phyloP scores from a whole-genome alignment of 2,113 vertebrate species.

The Rhabdornis inornatus region DNA sequence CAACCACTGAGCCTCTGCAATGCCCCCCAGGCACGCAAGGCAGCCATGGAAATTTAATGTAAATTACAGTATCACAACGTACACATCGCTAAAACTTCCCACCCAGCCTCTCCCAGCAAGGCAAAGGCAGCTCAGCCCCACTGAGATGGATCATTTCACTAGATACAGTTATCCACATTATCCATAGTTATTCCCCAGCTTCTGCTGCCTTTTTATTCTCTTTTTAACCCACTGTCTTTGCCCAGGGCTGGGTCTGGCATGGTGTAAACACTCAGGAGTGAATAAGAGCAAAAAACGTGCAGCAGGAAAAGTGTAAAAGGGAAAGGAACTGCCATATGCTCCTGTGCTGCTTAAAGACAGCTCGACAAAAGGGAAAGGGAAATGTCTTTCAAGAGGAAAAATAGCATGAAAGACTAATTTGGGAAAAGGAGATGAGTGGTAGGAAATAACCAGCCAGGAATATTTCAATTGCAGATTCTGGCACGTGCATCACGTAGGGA shows the following conservation, averaged over 20 bases:
- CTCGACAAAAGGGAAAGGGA: neutral
- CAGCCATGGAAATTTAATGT: neutral
- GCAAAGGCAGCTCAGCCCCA: neutral
- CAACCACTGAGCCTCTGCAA: neutral
- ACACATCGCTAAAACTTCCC: neutral
- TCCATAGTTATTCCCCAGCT: neutral
- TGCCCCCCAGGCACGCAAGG: neutral
- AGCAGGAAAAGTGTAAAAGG: neutral
- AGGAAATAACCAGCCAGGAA: neutral
- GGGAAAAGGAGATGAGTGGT: neutral
- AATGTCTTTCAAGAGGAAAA: neutral
- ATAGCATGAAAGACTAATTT: neutral
- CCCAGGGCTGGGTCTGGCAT: neutral
- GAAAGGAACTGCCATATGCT: neutral
- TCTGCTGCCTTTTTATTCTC: neutral
- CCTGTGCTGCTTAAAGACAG: neutral
- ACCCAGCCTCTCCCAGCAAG: neutral
- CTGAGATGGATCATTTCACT: neutral
- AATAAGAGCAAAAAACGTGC: neutral
- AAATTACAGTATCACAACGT: neutral
- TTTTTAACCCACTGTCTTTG: neutral
- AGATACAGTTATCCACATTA: neutral
- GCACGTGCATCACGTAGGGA: fast-evolving
- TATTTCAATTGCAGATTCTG: neutral
- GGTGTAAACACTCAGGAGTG: neutral